A percentile compares a stretch with the other conserved stretches of the same genome.
These are phyloP conservation scores for Luehdorfia chinensis DNA, from an alignment of 1,140 invertebrate genomes.

Conservation along the genomic window DNA sequence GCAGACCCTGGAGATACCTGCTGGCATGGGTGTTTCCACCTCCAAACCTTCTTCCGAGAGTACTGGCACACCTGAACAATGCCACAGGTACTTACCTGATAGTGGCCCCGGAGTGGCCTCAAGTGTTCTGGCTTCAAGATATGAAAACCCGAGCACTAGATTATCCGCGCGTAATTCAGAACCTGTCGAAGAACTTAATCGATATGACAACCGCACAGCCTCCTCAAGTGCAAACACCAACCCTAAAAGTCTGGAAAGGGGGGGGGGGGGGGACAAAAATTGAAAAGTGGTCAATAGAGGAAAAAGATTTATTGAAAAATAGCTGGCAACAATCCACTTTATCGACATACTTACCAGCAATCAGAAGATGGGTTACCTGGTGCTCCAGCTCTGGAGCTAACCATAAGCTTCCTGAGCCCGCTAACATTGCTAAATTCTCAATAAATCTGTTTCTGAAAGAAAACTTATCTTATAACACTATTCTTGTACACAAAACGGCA, in stretches of 20 bases:
- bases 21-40: too few species aligned
- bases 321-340: conserved; percentile 19
- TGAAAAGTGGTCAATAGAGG: conserved; percentile 18
- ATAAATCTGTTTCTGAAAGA: too few species aligned
- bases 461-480: too few species aligned
- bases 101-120: too few species aligned
- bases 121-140: too few species aligned
- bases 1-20: too few species aligned
- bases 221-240: conserved; percentile 21
- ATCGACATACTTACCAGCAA: conserved; percentile 20
- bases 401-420: conserved; percentile 7
- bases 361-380: conserved; percentile 20
- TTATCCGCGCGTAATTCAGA: conserved; percentile 21
- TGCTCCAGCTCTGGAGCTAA: conserved; percentile 3
- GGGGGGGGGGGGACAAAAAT: conserved; percentile 21
- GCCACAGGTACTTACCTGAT: too few species aligned
- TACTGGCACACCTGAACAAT: too few species aligned
- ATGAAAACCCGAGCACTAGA: conserved; percentile 22
- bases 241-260: conserved; percentile 27
- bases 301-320: conserved; percentile 10
- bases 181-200: too few species aligned
- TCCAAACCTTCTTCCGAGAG: too few species aligned
- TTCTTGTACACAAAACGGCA: too few species aligned
- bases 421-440: conserved; percentile 17
- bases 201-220: conserved; percentile 19